These are phyloP conservation scores for Anas flavirostris DNA, from an alignment of 2,797 vertebrate genomes.

Conservation along the genomic window DNA sequence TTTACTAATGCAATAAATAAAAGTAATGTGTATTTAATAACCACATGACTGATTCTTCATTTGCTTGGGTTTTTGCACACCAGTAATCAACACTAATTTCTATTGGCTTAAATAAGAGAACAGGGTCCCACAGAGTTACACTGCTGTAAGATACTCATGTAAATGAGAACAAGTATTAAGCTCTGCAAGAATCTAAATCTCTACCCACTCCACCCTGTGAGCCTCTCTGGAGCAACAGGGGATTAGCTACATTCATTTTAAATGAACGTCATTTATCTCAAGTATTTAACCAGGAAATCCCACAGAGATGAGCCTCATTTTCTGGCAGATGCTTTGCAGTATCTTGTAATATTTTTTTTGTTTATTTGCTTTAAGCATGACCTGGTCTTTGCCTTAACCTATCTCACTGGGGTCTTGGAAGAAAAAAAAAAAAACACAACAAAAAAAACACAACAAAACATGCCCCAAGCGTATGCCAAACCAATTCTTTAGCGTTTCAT, in stretches of 20 bases:
- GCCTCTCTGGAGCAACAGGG: constrained; percentile 2
- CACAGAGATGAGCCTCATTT: not conserved
- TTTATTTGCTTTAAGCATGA: not conserved
- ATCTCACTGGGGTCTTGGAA: not conserved
- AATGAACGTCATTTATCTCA: constrained; percentile 2
- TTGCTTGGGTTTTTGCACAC: not conserved
- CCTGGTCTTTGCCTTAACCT: not conserved
- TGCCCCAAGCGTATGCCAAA: not conserved
- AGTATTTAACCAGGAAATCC: constrained; percentile 41
- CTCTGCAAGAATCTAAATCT: constrained; percentile 49
- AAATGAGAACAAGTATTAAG: constrained; percentile 49
- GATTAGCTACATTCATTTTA: constrained; percentile 36
- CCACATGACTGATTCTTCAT: not conserved
- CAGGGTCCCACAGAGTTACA: not conserved
- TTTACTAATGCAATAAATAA: not conserved
- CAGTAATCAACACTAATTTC: not conserved
- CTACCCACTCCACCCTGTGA: not conserved
- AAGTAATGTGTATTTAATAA: not conserved
- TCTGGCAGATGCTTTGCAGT: not conserved
- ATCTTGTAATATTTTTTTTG: not conserved
- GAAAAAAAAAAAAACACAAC: no score
- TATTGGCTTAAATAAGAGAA: constrained; percentile 27
- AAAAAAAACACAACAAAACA: no score
- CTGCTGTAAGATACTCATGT: not conserved
- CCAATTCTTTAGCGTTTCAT: not conserved